phyloP scores from a whole-genome alignment of 2,113 vertebrate genomes.

The Pristiophorus japonicus region DNA sequence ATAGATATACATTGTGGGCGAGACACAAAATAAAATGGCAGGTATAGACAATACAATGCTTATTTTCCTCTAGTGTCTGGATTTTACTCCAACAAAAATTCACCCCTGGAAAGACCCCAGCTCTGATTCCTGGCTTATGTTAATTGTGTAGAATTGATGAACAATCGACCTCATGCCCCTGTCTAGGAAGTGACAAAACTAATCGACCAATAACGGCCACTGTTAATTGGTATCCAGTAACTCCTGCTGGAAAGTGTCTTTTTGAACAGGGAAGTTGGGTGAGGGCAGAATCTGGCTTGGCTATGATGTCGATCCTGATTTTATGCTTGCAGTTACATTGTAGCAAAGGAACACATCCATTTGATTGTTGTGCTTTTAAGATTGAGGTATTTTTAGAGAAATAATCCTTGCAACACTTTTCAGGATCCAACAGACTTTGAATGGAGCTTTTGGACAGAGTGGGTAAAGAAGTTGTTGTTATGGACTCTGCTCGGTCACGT shows the following conservation, averaged over 20 bases:
- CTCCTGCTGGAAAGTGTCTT: neutral
- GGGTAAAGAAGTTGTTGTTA: conserved; percentile 68
- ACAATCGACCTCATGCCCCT: neutral
- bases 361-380: neutral
- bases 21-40: neutral
- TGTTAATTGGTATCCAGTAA: neutral
- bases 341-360: neutral
- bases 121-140: neutral
- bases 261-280: neutral
- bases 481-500: conserved; percentile 78
- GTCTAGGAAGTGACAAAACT: neutral
- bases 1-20: too few species aligned
- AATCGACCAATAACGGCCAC: neutral
- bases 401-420: neutral
- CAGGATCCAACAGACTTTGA: conserved; percentile 88
- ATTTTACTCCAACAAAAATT: neutral
- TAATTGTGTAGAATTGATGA: neutral
- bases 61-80: neutral
- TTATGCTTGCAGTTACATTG: neutral
- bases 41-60: neutral
- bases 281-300: neutral
- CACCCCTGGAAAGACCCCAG: neutral
- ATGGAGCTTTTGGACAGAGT: conserved; percentile 91
- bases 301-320: neutral
- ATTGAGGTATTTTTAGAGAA: neutral